These are phyloP conservation scores for Euplagia quadripunctaria DNA, from an alignment of 2,888 invertebrate species.

Conservation along the genomic window DNA sequence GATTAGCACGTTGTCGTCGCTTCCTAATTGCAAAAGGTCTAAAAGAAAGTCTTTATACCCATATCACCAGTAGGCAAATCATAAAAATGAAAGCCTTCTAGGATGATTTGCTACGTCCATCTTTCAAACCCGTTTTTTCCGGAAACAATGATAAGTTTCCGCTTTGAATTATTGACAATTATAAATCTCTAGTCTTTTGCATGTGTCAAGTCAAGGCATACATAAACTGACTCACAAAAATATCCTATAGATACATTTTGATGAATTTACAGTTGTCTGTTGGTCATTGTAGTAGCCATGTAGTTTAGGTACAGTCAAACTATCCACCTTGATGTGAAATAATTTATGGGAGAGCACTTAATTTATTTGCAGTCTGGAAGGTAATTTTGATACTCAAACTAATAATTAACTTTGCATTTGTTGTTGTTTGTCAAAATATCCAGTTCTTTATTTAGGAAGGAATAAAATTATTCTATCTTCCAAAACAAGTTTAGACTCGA, in stretches of 20 bases:
- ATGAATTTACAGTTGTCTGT: not conserved
- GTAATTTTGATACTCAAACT: too few relatives aligned
- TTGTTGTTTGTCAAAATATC: not conserved
- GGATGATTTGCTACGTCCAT: accelerated
- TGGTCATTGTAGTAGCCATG: not conserved
- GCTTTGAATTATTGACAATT: too few relatives aligned
- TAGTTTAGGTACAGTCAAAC: not conserved
- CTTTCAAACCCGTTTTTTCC: not conserved
- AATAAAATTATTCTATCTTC: not conserved
- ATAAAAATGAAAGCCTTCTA: too few relatives aligned
- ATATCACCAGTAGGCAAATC: not conserved
- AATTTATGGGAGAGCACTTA: too few relatives aligned
- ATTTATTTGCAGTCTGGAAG: too few relatives aligned
- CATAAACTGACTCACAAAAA: not conserved
- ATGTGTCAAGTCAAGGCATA: too few relatives aligned
- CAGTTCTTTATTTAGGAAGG: too few relatives aligned
- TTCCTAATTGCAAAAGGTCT: not conserved
- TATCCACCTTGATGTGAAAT: not conserved
- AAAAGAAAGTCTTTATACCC: not conserved
- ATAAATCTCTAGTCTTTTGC: not conserved
- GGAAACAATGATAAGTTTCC: not conserved
- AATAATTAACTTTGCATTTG: too few relatives aligned
- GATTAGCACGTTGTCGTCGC: not conserved
- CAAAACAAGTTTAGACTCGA: not conserved
- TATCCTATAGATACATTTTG: not conserved